Evolutionary conservation across 2,113 vertebrate genomes (phyloP).

Genomic region (Tupaia chinensis): DNA sequence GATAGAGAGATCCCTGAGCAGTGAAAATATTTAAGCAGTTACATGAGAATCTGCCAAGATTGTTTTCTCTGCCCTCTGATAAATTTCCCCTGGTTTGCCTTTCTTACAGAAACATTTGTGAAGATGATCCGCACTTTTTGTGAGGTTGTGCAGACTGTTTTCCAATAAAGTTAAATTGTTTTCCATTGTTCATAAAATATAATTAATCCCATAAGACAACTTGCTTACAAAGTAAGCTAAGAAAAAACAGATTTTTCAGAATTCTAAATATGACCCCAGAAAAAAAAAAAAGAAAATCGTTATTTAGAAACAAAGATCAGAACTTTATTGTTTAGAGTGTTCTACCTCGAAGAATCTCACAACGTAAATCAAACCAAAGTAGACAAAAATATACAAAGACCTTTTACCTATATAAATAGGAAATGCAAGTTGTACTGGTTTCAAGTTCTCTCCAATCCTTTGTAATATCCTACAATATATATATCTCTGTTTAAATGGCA

Average conservation of each 20-base stretch:
- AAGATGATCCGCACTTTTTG: conserved; percentile 60
- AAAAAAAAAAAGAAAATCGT: conserved; percentile 65
- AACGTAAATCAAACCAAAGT: conserved; percentile 8
- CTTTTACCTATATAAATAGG: conserved; percentile 9
- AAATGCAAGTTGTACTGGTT: conserved; percentile 20
- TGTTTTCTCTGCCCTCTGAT: conserved; percentile 50
- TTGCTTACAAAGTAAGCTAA: conserved; percentile 74
- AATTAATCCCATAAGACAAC: conserved; percentile 82
- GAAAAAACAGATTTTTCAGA: conserved; percentile 73
- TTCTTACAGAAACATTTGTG: conserved; percentile 57
- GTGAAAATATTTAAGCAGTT: conserved; percentile 50
- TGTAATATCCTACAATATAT: background rate
- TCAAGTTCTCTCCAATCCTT: background rate
- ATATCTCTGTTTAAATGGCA: conserved; percentile 53
- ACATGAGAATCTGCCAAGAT: conserved; percentile 52
- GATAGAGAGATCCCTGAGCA: conserved; percentile 5
- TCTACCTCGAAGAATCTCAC: background rate
- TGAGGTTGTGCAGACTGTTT: conserved; percentile 58
- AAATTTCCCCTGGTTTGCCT: conserved; percentile 13
- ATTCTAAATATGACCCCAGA: conserved; percentile 73
- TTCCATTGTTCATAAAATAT: conserved; percentile 72
- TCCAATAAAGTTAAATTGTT: conserved; percentile 69
- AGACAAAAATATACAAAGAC: conserved; percentile 9
- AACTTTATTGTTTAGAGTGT: conserved; percentile 59
- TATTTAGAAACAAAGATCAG: conserved; percentile 41